phyloP scores from a whole-genome alignment of 2,797 vertebrate species.

The Galaxias olidus region DNA sequence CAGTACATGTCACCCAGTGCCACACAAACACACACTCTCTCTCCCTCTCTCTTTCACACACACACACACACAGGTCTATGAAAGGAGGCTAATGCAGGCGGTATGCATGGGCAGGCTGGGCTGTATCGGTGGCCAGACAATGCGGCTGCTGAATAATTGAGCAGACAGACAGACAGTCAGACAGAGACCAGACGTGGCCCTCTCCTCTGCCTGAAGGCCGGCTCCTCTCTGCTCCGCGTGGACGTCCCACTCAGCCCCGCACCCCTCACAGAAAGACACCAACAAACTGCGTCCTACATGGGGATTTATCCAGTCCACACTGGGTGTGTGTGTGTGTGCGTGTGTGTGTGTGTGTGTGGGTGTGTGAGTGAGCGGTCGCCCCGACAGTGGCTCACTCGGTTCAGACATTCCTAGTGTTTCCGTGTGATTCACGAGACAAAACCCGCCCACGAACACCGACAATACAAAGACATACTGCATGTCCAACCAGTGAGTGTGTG shows the following conservation, averaged over 20 bases:
- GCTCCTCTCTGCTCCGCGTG: too few species aligned
- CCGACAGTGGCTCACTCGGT: background rate
- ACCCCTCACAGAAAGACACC: too few species aligned
- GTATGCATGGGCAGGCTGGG: background rate
- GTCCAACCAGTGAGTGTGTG: background rate
- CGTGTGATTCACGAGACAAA: background rate
- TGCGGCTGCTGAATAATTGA: slow-evolving; percentile 10
- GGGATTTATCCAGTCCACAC: too few species aligned
- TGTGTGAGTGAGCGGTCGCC: background rate
- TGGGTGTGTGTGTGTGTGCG: slow-evolving; percentile 2
- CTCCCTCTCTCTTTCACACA: background rate
- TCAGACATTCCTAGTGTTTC: too few species aligned
- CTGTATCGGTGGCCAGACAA: background rate
- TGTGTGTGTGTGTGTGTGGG: slow-evolving; percentile 1
- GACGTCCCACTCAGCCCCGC: too few species aligned
- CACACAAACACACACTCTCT: background rate
- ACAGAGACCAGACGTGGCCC: slow-evolving; percentile 7
- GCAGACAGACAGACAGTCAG: slow-evolving; percentile 7
- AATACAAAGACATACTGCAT: too few species aligned
- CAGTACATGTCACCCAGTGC: too few species aligned
- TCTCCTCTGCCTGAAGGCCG: too few species aligned
- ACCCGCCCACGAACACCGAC: too few species aligned
- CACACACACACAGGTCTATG: background rate
- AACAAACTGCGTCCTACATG: too few species aligned
- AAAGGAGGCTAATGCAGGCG: background rate